Evolutionary conservation across 2,888 invertebrate genomes (phyloP), one percentile per base, ranked within the genome.

Genomic region (Machimus rusticus): DNA sequence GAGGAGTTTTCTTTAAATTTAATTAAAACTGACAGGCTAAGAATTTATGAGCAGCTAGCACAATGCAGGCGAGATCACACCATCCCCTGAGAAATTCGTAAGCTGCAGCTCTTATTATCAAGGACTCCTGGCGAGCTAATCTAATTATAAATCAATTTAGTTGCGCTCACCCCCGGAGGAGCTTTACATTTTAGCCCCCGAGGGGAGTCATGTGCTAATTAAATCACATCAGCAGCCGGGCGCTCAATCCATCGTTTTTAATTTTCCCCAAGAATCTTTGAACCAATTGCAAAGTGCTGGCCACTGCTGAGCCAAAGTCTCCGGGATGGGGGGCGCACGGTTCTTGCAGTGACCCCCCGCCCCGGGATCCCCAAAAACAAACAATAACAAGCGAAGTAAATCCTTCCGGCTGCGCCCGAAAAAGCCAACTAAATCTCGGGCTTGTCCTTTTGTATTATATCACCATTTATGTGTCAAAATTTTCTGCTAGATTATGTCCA

Each of bases 401-500:
- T 66, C 23, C 66, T 66, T 66, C 66, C 28, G 66, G 66, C 28
- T 66, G 66, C 28, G 66, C 66, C 66, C 28, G 28, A 66, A 12
- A 66, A 66, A 66, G 28, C 28, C 23, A 66, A 12, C 66, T 66
- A 66, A 66, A 66, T 66, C 66, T 66, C 0, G 28, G 66, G 19
- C 66, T 31, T 23, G 79, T 46, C 79, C 79, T 31, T 79, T 79
- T 39, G n/a, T 51, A 79, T 79, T 51, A 79, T 66, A 82, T 82
- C 37, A 34, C 66, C 51, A 82, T 82, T 82, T 82, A 66, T 82
- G 14, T 57, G 82, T 82, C 82, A 82, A 82, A 82, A 82, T 82
- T 82, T 82, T 82, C 82, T 82, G 37, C 57, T 66, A 82, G 82
- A 82, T 82, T 82, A 82, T 82, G 37, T 82, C 82, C 55, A 66